Evolutionary conservation across 2,888 invertebrate genomes (phyloP), one percentile per base, ranked within the genome.

Genomic region (Ormyrus nitidulus): DNA sequence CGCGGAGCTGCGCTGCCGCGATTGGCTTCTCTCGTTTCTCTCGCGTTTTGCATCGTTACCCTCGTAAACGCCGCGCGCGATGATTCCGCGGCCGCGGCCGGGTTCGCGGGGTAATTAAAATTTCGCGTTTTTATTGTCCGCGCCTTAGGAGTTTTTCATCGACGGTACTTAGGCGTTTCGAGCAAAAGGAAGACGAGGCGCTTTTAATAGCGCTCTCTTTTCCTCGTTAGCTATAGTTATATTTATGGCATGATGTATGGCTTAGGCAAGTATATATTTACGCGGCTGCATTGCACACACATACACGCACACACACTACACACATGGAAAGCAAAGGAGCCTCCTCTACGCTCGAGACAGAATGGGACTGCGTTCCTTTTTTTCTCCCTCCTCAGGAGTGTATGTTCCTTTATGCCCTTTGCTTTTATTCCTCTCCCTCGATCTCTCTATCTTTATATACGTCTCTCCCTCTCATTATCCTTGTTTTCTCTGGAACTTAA

Each of bases 231-330:
- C 53, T 51, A 59, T 75, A 80, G 74, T 77, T 80, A 74, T 77
- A 82, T 77, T 82, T 82, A 80, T 44, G 66, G 77, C 61, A 75
- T 75, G 82, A 82, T 80, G 75, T 77, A 80, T 82, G 75, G 65
- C 61, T 75, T 53, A 66, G 54, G 77, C 58, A 54, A 69, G 64
- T 65, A 69, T 79, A 76, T 76, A 68, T 64, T 71, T 75, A 56
- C 69, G 73, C 68, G 72, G 78, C 78, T 68, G 48, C 64, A 79
- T 81, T 79, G 69, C 62, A 64, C 59, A 19, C 68, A 65, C 66
- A 59, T 61, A 44, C 71, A 73, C 74, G 61, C 48, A 44, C 53
- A 69, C 56, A 61, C 51, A 7, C 70, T n/a, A 13, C 13, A 75
- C 11, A 68, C n/a, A 48, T 6, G 1, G 13, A 54, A 65, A 62